A percentile compares a stretch with the other conserved stretches of the same genome.
Conservation (phyloP, 2,888 invertebrate genomes). For the Sipunculus nudus region DNA sequence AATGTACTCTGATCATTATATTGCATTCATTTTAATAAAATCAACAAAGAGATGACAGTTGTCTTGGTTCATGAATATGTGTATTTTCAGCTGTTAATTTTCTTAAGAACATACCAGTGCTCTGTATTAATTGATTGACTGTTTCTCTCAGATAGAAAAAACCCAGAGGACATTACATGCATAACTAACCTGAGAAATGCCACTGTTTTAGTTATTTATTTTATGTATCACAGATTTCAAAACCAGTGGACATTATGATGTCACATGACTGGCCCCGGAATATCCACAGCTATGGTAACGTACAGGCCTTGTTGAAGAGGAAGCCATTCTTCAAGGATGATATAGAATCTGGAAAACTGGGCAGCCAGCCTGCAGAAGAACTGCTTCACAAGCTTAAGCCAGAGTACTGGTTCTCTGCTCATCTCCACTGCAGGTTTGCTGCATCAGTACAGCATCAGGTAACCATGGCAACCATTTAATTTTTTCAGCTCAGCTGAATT, state of each 20-base stretch:
- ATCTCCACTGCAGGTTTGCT: conserved; percentile 95
- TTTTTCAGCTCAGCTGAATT: background rate
- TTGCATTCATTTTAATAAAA: no score
- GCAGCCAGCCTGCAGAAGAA: conserved; percentile 86
- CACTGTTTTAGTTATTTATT: no score
- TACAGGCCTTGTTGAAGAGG: conserved; percentile 74
- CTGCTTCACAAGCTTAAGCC: conserved; percentile 80
- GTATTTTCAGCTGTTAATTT: no score
- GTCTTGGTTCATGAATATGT: no score
- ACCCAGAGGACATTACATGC: no score
- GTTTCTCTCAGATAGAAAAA: no score
- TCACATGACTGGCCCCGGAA: conserved; percentile 98
- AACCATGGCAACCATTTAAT: background rate
- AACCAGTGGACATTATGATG: conserved; percentile 84
- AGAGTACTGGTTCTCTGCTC: conserved; percentile 91
- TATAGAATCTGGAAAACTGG: conserved; percentile 82
- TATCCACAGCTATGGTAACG: conserved; percentile 86
- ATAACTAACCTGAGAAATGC: no score
- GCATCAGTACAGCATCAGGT: conserved; percentile 82
- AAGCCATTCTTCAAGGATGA: conserved; percentile 90
- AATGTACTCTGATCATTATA: no score
- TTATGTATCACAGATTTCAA: conserved; percentile 62
- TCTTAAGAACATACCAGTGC: no score
- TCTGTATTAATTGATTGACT: no score
- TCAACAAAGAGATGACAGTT: no score